Percentiles rank a stretch among this genome's conserved stretches.
Evolutionary conservation across 2,797 vertebrate genomes (phyloP).

Genomic region (Sebastes vulpes): DNA sequence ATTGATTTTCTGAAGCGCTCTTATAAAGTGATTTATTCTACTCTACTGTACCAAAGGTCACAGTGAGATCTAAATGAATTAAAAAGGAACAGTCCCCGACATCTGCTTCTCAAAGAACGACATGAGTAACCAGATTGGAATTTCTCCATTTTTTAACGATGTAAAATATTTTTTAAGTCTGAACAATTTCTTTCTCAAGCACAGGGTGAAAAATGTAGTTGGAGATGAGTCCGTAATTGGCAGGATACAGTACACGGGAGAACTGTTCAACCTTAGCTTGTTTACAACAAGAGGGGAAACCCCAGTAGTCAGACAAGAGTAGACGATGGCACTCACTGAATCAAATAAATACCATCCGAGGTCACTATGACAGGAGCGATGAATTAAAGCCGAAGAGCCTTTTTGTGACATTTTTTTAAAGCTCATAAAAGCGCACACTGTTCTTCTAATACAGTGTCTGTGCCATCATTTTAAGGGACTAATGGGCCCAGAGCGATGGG

Average conservation of each 20-base stretch:
- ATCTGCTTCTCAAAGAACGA: neutral
- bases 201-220: neutral
- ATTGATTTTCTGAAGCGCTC: neutral
- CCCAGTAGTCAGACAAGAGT: neutral
- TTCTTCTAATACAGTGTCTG: neutral
- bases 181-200: neutral
- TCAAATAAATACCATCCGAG: neutral
- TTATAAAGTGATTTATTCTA: neutral
- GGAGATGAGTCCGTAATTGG: neutral
- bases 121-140: neutral
- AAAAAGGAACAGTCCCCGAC: neutral
- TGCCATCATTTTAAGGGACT: neutral
- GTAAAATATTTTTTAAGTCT: neutral
- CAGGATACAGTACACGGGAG: neutral
- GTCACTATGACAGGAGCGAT: neutral
- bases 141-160: neutral
- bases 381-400: neutral
- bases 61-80: neutral
- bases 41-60: neutral
- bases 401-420: neutral
- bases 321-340: neutral
- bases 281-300: neutral
- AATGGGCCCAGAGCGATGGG: neutral
- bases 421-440: neutral
- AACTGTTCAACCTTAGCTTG: neutral